Base-by-base conservation (phyloP, 2,113 vertebrate genomes). In the Platanista minor region DNA sequence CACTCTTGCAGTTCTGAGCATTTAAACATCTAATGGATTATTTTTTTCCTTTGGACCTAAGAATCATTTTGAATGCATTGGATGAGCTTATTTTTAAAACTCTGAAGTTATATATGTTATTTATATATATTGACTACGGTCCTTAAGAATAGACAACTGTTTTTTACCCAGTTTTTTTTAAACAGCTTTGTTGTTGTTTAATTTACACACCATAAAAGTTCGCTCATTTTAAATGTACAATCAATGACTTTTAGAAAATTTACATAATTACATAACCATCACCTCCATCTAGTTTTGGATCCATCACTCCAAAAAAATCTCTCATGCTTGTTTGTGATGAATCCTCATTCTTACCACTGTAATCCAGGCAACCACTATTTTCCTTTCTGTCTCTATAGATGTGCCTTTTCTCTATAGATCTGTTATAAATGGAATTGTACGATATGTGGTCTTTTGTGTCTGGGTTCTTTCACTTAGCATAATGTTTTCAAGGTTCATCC, bases 21-120 rank as follows among this genome's bases (percentile, higher is more conserved):
- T 59, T 82, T 97, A 87, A 91, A 67, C 52, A 82, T 66, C 54
- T 92, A 66, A 69, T n/a, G 29, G n/a, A 11, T 84, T 69, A 64
- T 11, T 8, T 81, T 62, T 81, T 87, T 57, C 78, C 71, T 93
- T 87, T 95, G 83, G 15, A 92, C 33, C 86, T 94, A 21, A 78
- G 83, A 97, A 95, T 87, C 52, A 77, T 90, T 94, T 89, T 95
- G 33, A 92, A 54, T 96, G 39, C 21, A 86, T 43, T 85, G 11
- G 49, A 82, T 97, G 20, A 57, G 93, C 85, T 92, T 88, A 62
- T 87, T 93, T 96, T 91, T 61, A 17, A n/a, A 93, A n/a, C n/a
- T 61, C 31, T 82, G 87, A 74, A 77, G 64, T 91, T 87, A 87
- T 1, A 20, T 74, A 18, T 72, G 4, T 61, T 84, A 95, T 29